Evolutionary conservation across 2,797 vertebrate genomes (phyloP), one percentile per base, ranked within the genome.

Genomic region (Babyrousa celebensis): DNA sequence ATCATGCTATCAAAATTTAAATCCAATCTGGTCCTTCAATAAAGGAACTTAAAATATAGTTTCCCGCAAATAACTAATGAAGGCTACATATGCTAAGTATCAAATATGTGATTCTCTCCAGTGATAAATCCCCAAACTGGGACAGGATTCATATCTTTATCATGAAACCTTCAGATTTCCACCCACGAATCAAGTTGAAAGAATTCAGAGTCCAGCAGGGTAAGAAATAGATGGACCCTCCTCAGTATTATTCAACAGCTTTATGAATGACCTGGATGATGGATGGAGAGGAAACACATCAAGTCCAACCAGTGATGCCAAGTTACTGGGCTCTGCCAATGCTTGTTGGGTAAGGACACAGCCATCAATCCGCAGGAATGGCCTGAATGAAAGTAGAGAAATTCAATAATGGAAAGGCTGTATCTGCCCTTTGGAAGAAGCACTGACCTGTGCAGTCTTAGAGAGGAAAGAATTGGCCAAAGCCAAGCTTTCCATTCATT

Each of bases 21-120:
- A 83, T 62, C 54, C 82, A 43, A 91, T 79, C 48, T 67, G 18
- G 70, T 72, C 32, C 58, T 89, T 77, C 32, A 58, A 75, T 70
- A 58, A 88, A 93, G n/a, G 15, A 89, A 91, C 23, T 67, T 72
- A 92, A 96, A 94, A 70, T 85, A 67, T 10, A 94, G 6, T 58
- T 58, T 16, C 43, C 27, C 1, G 12, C n/a, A 78, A 95, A 92
- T 32, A 96, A 85, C 20, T 62, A 93, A 85, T 52, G 75, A 86
- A 96, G 43, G 29, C 40, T 90, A 32, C 23, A 71, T 82, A 72
- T 54, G 25, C 62, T 83, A 68, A 85, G 16, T 83, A 40, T 89
- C 77, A 85, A 93, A 48, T 65, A 80, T 52, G n/a, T 70, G 60
- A 71, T 67, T 83, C 84, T 70, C 63, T 68, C 20, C 63, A 78